phyloP scores from a whole-genome alignment of 64 coral and sea anemone species.

The Porites australiensis region DNA sequence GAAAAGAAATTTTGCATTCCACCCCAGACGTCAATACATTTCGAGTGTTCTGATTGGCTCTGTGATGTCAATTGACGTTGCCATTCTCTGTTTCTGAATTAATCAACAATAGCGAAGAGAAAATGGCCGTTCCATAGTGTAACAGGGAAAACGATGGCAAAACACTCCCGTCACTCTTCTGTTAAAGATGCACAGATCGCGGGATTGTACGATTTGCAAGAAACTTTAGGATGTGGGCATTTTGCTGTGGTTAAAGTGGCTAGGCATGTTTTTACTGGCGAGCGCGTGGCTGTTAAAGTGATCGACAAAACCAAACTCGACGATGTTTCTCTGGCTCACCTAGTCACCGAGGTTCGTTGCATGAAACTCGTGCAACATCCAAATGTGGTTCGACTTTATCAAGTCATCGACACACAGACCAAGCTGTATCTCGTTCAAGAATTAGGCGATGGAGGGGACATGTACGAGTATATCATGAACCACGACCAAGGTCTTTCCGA shows the following conservation, averaged over 20 bases:
- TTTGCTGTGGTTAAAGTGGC: constrained; percentile 99
- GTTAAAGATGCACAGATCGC: constrained; percentile 91
- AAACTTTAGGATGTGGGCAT: constrained; percentile 96
- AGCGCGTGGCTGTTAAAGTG: constrained; percentile 98
- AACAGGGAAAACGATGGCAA: constrained; percentile 43
- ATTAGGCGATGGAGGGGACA: constrained; percentile 97
- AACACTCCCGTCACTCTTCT: constrained; percentile 45
- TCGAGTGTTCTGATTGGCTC: constrained; percentile 51
- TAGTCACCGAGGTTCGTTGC: constrained; percentile 97
- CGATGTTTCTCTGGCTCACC: constrained; percentile 89
- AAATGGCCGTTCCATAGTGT: constrained; percentile 41
- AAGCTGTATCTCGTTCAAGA: constrained; percentile 98
- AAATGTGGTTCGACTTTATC: constrained; percentile 97
- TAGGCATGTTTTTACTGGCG: constrained; percentile 96
- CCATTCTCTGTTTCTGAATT: constrained; percentile 37
- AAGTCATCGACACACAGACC: constrained; percentile 99
- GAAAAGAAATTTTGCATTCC: background rate
- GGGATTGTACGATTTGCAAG: constrained; percentile 96
- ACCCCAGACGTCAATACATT: constrained; percentile 19
- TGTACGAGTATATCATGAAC: constrained; percentile 99
- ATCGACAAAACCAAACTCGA: constrained; percentile 99
- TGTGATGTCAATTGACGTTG: constrained; percentile 61
- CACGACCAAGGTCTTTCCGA: constrained; percentile 93
- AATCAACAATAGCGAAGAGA: background rate
- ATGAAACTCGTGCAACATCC: constrained; percentile 99